Evolutionary conservation across 2,888 invertebrate species (phyloP), one percentile per base, ranked within the genome.

Genomic region (Nephrocerus scutellatus): DNA sequence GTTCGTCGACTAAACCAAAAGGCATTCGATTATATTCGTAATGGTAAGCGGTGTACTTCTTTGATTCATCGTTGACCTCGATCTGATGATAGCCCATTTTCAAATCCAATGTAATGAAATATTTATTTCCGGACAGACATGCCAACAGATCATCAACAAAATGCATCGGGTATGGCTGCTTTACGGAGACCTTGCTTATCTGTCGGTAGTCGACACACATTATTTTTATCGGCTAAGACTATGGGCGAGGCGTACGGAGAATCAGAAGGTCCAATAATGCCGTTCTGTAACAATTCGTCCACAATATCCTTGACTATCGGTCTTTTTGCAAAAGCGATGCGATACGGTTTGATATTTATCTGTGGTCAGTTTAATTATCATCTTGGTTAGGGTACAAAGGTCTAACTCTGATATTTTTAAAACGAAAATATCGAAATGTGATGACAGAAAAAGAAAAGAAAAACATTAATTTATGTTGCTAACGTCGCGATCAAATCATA

Each of bases 1-100:
- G 47, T 13, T 48, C 49, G 15, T 51, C 46, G 4, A 47, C 35
- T 15, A 46, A 29, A 3, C 46, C 46, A 26, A 51, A 51, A 4
- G 43, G 47, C 49, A 49, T 50, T 26, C 46, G 33, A 7, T 48
- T 50, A n/a, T 42, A 47, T 16, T 47, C 43, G 25, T 41, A 50
- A 19, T 46, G 37, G 1, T 44, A 50, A 7, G 47, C 46, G 5
- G 48, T 53, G n/a, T 37, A 44, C 29, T 46, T 24, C 16, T 44
- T 49, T 10, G 43, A 41, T 7, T 16, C 3, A 14, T 50, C 41
- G 1, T 36, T 35, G 1, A 50, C 32, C 30, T 43, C 41, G 4
- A 48, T 47, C 39, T 50, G 48, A 15, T 50, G 45, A 31, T 46
- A 50, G 2, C 45, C 48, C 41, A 41, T 40, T 6, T 31, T 21